Evolutionary conservation across 1,140 invertebrate species (phyloP), one percentile per base, ranked within the genome.

Genomic region (Periplaneta americana): DNA sequence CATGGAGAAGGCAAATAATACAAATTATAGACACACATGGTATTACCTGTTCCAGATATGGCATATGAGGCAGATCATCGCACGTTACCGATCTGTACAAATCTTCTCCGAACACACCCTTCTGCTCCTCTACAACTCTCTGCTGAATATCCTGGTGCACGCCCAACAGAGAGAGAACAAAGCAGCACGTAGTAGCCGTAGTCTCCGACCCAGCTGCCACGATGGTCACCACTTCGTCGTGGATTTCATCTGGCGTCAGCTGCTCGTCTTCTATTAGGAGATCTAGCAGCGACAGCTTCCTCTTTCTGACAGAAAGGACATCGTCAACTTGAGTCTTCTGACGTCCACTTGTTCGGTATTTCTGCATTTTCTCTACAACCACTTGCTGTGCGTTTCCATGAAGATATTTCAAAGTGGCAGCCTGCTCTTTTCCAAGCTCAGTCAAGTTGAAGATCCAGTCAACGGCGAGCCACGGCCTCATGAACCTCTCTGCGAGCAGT

Each of bases 101-200:
- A 31, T 81, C 80, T 35, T 66, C 78, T 2, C 75, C 74, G 33
- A 81, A 81, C 4, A 81, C 74, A 36, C 6, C 31, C 36, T 22
- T 34, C 74, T 76, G 75, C 13, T 81, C 75, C 34, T 35, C 33
- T 1, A 77, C 8, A 5, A 81, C 48, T 17, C 74, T 22, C 17
- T 36, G 17, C 22, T 81, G 80, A 11, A 84, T 77, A 17, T 84
- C 84, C 74, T 81, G 34, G 11, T 75, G 74, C 18, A 81, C 34
- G 11, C 80, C 66, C 66, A 81, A 17, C 0, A 34, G 39, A 31
- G n/a, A 28, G 10, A 81, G 33, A 17, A 48, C 39, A 28, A 35
- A 81, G 11, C 34, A 34, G n/a, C 31, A 22, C 1, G 80, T 36
- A 35, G 33, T 3, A 0, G 74, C 66, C 10, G 57, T 39, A 80